Evolutionary conservation across 2,797 vertebrate genomes (phyloP), one percentile per base, ranked within the genome.

Genomic region (Sylvilagus floridanus): DNA sequence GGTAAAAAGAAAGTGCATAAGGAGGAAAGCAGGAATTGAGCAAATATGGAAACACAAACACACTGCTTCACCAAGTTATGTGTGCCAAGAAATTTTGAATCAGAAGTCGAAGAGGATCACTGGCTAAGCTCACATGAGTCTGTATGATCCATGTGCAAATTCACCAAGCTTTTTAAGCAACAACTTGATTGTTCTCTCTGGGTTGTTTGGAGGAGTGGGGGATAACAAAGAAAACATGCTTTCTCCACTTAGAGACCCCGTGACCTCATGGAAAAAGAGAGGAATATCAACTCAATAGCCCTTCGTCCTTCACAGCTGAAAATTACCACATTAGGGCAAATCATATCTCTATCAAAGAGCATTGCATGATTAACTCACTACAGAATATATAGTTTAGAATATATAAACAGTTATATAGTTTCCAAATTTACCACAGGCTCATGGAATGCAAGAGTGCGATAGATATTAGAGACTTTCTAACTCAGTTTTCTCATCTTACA

Each of bases 381-480:
- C 42, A 42, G 42, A 42, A 42, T 42, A 42, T 42, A 42, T 42
- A 42, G 5, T 42, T 42, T 42, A 42, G 42, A 42, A 42, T 42
- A 42, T 42, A 42, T 42, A 8, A 42, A 42, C 42, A 42, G 42
- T 94, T 90, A 79, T 9, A 30, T 6, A 57, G 32, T 90, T 90
- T 87, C 30, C 79, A 95, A 75, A 76, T 71, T 93, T n/a, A 3
- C 35, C 42, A n/a, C 24, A 26, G 5, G 32, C 22, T 90, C 24
- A 37, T 2, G 7, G 62, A 88, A 62, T 77, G 60, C 35, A 83
- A 88, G 47, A 88, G 57, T 35, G 11, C 35, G 22, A n/a, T 19
- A 81, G 32, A 73, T 82, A 94, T 54, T 79, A 84, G n/a, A 26
- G 10, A 81, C 62, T 63, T 93, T 91, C n/a, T 37, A 72, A 91